Evolutionary conservation across 64 coral and sea anemone genomes (phyloP).

Genomic region (Platygyra sinensis): DNA sequence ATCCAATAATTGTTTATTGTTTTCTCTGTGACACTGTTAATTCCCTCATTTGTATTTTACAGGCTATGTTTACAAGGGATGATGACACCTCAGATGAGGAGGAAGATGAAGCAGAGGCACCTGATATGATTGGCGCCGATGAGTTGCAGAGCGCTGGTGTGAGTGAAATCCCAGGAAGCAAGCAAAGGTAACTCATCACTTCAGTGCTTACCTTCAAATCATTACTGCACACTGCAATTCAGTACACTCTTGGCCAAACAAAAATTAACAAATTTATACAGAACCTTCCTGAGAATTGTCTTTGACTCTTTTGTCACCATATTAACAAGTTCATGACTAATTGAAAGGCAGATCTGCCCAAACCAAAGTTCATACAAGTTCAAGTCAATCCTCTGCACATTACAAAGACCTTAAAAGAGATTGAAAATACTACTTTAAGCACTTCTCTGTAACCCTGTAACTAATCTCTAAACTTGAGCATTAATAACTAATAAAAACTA

Average conservation of each 20-base stretch:
- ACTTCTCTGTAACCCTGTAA: neutral
- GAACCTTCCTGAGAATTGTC: no score
- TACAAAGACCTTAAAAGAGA: neutral
- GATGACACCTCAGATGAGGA: constrained; percentile 93
- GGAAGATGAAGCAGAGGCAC: constrained; percentile 44
- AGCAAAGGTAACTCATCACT: constrained; percentile 52
- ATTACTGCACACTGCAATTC: no score
- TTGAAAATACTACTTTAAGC: neutral
- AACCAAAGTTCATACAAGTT: no score
- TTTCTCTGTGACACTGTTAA: neutral
- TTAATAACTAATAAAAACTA: no score
- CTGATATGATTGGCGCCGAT: constrained; percentile 36
- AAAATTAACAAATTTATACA: no score
- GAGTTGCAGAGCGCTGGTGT: neutral
- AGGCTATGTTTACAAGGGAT: constrained; percentile 86
- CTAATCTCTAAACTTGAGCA: no score
- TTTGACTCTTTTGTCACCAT: no score
- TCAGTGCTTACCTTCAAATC: neutral
- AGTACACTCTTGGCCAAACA: no score
- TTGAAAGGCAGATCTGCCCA: no score
- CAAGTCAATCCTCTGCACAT: no score
- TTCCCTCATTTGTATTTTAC: neutral
- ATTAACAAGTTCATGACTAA: no score
- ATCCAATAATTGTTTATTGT: no score
- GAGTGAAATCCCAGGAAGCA: neutral